These are phyloP conservation scores for Caenorhabditis sp. DNA, from an alignment of 2,888 invertebrate species.

Conservation along the genomic window DNA sequence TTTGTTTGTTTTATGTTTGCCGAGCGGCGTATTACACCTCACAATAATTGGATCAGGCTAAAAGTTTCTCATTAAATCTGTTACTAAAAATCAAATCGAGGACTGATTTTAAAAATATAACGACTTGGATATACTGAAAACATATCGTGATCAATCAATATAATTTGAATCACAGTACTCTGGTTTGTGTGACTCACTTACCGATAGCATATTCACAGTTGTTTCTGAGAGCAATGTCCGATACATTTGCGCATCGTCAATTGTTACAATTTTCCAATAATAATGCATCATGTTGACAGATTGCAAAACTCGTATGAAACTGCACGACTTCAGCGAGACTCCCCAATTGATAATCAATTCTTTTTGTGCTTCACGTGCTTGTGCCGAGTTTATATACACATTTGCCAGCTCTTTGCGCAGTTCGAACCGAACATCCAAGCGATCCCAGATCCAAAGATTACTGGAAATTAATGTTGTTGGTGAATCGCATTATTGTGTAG, in stretches of 20 bases:
- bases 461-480: conserved; percentile 17
- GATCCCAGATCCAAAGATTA: conserved; percentile 18
- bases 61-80: not conserved
- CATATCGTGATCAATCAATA: no score
- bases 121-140: no score
- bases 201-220: conserved; percentile 16
- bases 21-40: conserved; percentile 26
- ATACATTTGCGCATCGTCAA: conserved; percentile 15
- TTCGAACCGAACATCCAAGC: conserved; percentile 35
- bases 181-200: no score
- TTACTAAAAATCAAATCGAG: no score
- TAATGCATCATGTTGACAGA: conserved; percentile 16
- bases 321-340: conserved; percentile 15
- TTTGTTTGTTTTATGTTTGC: not conserved
- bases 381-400: conserved; percentile 15
- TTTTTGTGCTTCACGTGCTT: conserved; percentile 24
- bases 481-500: no score
- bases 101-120: no score
- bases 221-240: conserved; percentile 14
- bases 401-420: conserved; percentile 30
- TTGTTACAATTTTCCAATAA: conserved; percentile 16
- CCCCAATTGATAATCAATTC: conserved; percentile 26
- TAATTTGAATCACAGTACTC: no score
- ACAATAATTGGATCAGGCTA: conserved; percentile 14
- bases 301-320: conserved; percentile 20